phyloP scores from a whole-genome alignment of 2,113 vertebrate species.

The Trogon surrucura region DNA sequence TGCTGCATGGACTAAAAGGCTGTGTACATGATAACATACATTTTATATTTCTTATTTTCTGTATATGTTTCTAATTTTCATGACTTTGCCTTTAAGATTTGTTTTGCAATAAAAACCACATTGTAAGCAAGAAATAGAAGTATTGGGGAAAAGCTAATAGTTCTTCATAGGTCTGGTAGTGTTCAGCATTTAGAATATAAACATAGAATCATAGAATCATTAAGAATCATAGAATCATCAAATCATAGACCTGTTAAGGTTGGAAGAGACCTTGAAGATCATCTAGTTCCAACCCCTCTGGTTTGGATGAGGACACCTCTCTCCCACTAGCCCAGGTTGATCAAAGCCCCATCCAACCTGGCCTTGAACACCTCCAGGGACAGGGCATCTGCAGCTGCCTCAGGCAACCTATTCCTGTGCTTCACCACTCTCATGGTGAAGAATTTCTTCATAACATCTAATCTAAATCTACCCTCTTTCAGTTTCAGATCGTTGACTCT shows the following conservation, averaged over 20 bases:
- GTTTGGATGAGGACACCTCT: no score
- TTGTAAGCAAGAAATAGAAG: background rate
- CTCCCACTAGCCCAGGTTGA: no score
- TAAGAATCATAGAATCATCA: no score
- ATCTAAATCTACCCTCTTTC: no score
- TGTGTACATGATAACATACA: constrained; percentile 10
- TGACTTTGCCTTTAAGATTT: constrained; percentile 30
- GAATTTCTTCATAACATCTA: no score
- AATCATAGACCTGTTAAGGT: background rate
- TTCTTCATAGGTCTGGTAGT: background rate
- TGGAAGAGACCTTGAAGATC: background rate
- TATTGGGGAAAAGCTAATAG: background rate
- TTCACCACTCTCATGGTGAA: no score
- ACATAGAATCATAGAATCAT: background rate
- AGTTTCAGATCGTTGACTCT: no score
- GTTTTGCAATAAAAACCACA: background rate
- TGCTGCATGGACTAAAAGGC: constrained; percentile 3
- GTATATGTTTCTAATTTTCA: constrained; percentile 22
- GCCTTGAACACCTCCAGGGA: no score
- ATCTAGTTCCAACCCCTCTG: no score
- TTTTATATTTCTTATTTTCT: constrained; percentile 24
- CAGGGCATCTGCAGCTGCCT: no score
- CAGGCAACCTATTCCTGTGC: no score
- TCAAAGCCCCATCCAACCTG: no score
- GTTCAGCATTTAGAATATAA: background rate